A percentile compares a stretch with the other conserved stretches of the same genome.
Evolutionary conservation across 1,140 invertebrate species (phyloP).

Genomic region (Musca domestica): DNA sequence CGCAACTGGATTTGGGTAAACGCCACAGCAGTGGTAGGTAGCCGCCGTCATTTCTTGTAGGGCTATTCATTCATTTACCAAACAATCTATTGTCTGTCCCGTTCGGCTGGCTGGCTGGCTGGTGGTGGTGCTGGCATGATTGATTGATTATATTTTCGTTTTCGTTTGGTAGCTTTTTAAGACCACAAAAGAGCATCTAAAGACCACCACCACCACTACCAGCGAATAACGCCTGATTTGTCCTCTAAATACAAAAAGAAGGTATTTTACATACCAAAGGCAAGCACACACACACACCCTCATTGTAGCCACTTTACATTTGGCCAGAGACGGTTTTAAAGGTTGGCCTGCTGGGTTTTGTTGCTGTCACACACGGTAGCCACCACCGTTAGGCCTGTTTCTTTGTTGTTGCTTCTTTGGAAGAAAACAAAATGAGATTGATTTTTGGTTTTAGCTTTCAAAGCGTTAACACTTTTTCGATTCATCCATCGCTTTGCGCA

Average conservation of each 20-base stretch:
- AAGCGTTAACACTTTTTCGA: not conserved
- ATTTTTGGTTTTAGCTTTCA: not conserved
- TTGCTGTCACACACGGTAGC: constrained; percentile 9
- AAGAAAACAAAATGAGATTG: too few relatives aligned
- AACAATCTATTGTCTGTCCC: too few relatives aligned
- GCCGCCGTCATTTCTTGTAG: not conserved
- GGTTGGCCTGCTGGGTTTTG: not conserved
- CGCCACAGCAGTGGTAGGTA: not conserved
- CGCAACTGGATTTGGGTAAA: too few relatives aligned
- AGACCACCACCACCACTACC: constrained; percentile 34
- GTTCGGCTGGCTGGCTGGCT: too few relatives aligned
- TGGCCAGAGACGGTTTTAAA: not conserved
- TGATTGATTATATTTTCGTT: constrained; percentile 54
- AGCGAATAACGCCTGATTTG: constrained; percentile 8
- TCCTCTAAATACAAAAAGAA: not conserved
- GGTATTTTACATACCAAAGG: not conserved
- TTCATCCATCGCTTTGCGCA: not conserved
- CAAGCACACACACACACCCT: not conserved
- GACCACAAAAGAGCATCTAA: not conserved
- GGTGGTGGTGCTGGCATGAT: constrained; percentile 34
- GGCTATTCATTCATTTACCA: not conserved
- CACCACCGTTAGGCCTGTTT: constrained; percentile 10
- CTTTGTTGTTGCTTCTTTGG: not conserved
- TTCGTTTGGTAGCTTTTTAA: constrained; percentile 23
- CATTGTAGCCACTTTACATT: too few relatives aligned